phyloP scores from a whole-genome alignment of 2,797 vertebrate genomes.

The Hydrolagus colliei region DNA sequence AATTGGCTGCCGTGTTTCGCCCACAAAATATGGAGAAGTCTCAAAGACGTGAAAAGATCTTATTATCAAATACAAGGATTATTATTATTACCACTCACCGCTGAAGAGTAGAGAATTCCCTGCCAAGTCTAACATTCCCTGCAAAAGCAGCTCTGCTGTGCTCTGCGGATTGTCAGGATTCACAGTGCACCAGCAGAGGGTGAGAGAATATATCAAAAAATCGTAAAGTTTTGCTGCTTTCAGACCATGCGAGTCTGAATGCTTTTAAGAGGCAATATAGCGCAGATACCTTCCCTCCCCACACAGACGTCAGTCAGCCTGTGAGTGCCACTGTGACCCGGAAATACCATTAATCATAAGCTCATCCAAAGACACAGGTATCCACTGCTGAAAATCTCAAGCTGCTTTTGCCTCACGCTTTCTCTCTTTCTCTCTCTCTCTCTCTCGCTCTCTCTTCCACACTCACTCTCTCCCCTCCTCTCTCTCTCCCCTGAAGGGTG shows the following conservation, averaged over 20 bases:
- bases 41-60: conserved; percentile 17
- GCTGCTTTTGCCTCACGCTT: no score
- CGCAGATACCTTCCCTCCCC: background rate
- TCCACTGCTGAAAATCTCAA: no score
- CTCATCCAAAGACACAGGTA: background rate
- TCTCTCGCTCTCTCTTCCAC: no score
- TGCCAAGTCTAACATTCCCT: conserved; percentile 17
- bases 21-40: no score
- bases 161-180: background rate
- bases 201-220: background rate
- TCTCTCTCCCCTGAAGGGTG: no score
- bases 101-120: conserved; percentile 24
- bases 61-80: background rate
- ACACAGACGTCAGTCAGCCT: background rate
- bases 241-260: background rate
- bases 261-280: background rate
- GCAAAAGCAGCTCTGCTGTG: background rate
- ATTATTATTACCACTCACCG: no score
- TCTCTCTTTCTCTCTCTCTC: no score
- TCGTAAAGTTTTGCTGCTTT: background rate
- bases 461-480: no score
- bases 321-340: background rate
- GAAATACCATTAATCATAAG: no score
- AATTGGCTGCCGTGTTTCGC: background rate
- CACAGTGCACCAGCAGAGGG: background rate